Conservation (phyloP, 37 sponge, comb jelly and placozoan genomes). For the Ianthella basta region DNA sequence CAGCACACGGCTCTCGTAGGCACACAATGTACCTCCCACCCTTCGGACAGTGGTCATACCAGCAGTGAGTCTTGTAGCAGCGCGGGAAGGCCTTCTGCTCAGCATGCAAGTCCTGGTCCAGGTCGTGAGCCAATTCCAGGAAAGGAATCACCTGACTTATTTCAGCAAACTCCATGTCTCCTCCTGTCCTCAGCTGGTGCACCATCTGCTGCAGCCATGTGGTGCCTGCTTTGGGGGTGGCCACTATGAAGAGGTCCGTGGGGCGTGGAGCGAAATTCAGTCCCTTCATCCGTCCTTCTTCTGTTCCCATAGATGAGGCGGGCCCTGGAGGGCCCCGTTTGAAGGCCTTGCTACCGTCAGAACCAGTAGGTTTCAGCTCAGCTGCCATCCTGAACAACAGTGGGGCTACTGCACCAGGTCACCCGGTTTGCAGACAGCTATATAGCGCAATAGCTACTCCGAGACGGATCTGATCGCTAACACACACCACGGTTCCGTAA, state of each 20-base stretch:
- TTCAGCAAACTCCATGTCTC: not conserved
- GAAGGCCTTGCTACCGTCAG: too few species aligned
- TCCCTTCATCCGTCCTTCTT: not conserved
- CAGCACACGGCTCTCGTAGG: conserved; percentile 28
- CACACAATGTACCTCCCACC: conserved; percentile 22
- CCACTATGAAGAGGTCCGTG: not conserved
- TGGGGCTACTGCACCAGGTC: too few species aligned
- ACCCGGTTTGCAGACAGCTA: too few species aligned
- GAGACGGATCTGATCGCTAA: too few species aligned
- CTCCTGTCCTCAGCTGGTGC: conserved; percentile 15
- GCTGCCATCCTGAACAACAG: too few species aligned
- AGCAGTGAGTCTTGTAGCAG: conserved; percentile 23
- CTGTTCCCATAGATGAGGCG: too few species aligned
- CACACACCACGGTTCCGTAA: too few species aligned
- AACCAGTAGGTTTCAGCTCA: too few species aligned
- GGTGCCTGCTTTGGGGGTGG: not conserved
- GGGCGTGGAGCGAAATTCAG: not conserved
- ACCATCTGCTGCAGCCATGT: conserved; percentile 20
- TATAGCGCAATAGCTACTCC: too few species aligned
- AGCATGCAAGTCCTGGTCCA: not conserved
- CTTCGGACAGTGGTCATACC: conserved; percentile 21
- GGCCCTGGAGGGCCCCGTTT: too few species aligned
- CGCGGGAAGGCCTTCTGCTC: conserved; percentile 30
- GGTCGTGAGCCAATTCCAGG: conserved; percentile 11
- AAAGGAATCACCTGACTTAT: not conserved